phyloP scores from a whole-genome alignment of 2,797 vertebrate species.

The Sebastolobus altivelis region DNA sequence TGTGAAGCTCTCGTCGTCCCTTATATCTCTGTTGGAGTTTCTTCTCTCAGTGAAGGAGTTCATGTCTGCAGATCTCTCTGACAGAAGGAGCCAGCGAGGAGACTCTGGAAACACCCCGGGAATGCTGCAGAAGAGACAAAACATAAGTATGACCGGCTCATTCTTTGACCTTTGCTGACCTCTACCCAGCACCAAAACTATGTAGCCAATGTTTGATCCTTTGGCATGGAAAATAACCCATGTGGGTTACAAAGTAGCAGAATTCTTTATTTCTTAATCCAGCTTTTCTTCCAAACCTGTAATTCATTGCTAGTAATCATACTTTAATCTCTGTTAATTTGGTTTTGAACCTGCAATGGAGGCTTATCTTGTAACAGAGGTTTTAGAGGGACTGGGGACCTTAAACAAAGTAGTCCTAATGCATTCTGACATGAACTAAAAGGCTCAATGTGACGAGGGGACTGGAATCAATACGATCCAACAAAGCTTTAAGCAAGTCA shows the following conservation, averaged over 20 bases:
- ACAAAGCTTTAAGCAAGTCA: constrained; percentile 61
- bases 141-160: neutral
- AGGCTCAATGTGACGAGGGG: constrained; percentile 59
- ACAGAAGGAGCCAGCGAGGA: constrained; percentile 90
- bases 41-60: constrained; percentile 84
- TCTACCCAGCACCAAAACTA: constrained; percentile 19
- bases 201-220: constrained; percentile 10
- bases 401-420: constrained; percentile 65
- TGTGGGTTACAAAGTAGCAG: constrained; percentile 7
- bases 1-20: constrained; percentile 87
- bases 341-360: constrained; percentile 36
- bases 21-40: constrained; percentile 78
- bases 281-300: constrained; percentile 21
- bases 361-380: constrained; percentile 35
- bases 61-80: constrained; percentile 84
- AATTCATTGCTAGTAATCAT: constrained; percentile 37
- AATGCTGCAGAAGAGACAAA: constrained; percentile 79
- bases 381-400: constrained; percentile 8
- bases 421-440: constrained; percentile 58
- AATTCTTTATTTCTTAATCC: constrained; percentile 42
- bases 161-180: constrained; percentile 24
- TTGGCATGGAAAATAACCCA: constrained; percentile 35
- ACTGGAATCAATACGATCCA: constrained; percentile 73
- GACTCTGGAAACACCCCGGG: constrained; percentile 91
- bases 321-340: constrained; percentile 58